Base-by-base conservation (phyloP, 2,113 vertebrate species). In the Oryctolagus cuniculus region DNA sequence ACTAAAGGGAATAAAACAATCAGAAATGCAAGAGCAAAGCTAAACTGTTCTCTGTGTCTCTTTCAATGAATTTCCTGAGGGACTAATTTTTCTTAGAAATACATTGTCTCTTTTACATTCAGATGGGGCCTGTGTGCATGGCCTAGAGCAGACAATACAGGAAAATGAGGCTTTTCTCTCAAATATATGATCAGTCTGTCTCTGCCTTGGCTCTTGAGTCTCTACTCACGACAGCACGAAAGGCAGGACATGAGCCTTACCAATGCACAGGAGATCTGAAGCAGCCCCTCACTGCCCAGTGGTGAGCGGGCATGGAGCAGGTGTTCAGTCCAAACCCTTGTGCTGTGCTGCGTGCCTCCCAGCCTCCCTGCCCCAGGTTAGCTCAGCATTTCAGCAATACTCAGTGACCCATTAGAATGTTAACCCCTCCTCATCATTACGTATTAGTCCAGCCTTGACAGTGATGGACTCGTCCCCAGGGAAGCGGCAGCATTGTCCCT, bases 341-440 rank as follows among this genome's bases (percentile, higher is more conserved):
- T 89, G 91, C 78, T 80, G 97, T 95, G 90, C 75, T 86, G 78
- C 78, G 31, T 72, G 87, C 75, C 90, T 96, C 81, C 13, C 2
- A 3, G 5, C 73, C 19, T 58, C 55, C 17, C 55, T 58, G 15
- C 19, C 95, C 0, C 0, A 72, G 96, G 97, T 96, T 64, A 92
- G 55, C 25, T 29, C 51, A 63, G n/a, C 24, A 16, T 64, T 88
- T 96, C 51, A 63, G 36, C 24, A 21, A 58, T 88, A 96, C 97
- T 97, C 98, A 97, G 98, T 98, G 96, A 70, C 49, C 38, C 83
- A 94, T 98, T 97, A 97, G 97, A 96, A 98, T 96, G 96, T 96
- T 97, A 97, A 97, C 93, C 96, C 80, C 75, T 5, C 22, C 69
- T 96, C 93, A 90, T 89, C 96, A 95, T 97, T 97, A 98, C 97